Conservation (phyloP, 2,797 vertebrate genomes). For the Diceros bicornis region DNA sequence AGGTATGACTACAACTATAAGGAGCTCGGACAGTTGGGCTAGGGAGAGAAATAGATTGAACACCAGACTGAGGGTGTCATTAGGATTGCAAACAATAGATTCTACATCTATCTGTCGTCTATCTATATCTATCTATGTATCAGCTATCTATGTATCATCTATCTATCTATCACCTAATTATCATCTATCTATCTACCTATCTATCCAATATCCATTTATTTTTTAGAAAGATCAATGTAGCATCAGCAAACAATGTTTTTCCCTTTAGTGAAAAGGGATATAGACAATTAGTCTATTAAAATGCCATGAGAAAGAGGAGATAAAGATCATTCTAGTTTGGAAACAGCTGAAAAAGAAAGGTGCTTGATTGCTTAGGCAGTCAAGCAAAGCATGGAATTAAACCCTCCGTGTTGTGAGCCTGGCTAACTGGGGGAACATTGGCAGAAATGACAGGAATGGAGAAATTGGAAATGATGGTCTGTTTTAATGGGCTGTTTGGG, state of each 20-base stretch:
- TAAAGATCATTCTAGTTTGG: background rate
- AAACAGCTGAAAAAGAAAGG: background rate
- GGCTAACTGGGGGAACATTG: background rate
- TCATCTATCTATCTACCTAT: background rate
- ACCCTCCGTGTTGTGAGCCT: background rate
- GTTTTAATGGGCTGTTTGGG: background rate
- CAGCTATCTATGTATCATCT: background rate
- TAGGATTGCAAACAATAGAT: background rate
- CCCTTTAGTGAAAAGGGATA: background rate
- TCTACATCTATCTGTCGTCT: background rate
- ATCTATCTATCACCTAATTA: background rate
- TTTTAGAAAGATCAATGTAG: background rate
- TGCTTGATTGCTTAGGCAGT: background rate
- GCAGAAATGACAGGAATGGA: background rate
- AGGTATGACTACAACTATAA: background rate
- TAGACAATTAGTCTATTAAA: background rate
- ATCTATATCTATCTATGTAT: too few relatives aligned
- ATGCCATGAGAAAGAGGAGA: background rate
- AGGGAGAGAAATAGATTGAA: background rate
- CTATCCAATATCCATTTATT: background rate
- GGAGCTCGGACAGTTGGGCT: background rate
- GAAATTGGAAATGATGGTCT: background rate
- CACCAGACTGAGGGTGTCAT: background rate
- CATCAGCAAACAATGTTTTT: conserved; percentile 19
- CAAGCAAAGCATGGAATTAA: too few relatives aligned